Evolutionary conservation across 2,113 vertebrate genomes (phyloP).

Genomic region (Bubo scandiacus): DNA sequence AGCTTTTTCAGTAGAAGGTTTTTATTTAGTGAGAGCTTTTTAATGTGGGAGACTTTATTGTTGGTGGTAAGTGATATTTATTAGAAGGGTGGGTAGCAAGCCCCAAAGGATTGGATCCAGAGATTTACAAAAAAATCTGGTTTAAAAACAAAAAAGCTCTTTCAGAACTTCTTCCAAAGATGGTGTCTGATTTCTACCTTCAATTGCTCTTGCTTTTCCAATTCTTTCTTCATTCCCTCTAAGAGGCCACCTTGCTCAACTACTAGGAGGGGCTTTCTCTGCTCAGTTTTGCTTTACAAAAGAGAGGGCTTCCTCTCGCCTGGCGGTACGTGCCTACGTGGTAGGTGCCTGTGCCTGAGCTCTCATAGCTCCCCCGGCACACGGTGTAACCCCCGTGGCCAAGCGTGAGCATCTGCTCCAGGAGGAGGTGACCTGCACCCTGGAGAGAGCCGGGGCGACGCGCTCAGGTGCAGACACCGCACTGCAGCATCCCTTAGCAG

Average conservation of each 20-base stretch:
- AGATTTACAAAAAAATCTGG: not conserved
- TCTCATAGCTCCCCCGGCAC: not conserved
- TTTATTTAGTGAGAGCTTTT: slow-evolving; percentile 61
- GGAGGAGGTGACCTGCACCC: not conserved
- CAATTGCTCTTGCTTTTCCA: not conserved
- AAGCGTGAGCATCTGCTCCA: not conserved
- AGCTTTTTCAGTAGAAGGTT: slow-evolving; percentile 50
- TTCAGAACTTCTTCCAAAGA: slow-evolving; percentile 33
- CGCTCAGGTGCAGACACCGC: fast-evolving
- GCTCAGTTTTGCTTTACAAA: not conserved
- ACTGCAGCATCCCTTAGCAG: not conserved
- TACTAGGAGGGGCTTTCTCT: not conserved
- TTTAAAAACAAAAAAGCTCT: slow-evolving; percentile 36
- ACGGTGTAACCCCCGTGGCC: fast-evolving
- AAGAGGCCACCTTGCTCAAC: not conserved
- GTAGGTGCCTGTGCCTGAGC: not conserved
- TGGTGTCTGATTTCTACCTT: slow-evolving; percentile 41
- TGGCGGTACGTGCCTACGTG: not conserved
- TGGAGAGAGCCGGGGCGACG: fast-evolving
- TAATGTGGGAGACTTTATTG: slow-evolving; percentile 57
- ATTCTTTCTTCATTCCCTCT: not conserved
- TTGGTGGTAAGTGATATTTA: slow-evolving; percentile 59
- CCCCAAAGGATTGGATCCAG: not conserved
- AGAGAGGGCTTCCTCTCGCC: not conserved
- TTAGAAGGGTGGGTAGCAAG: slow-evolving; percentile 57